Conservation (phyloP, 2,888 invertebrate genomes). For the Chouioia cunea region DNA sequence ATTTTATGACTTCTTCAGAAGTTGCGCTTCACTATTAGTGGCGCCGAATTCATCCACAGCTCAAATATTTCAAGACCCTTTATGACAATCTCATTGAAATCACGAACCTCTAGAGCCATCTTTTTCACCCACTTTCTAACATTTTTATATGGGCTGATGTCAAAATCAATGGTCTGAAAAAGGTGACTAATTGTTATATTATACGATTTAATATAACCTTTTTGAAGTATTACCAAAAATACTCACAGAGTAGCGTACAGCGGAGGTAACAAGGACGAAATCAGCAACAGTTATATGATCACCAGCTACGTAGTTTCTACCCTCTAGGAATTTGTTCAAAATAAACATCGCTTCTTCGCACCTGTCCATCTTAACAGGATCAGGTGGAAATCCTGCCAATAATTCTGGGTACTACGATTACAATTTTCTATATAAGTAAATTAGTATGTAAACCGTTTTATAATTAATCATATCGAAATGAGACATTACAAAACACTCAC, state of each 20-base stretch:
- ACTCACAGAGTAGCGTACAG: slow-evolving; percentile 78
- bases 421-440: background rate
- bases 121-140: slow-evolving; percentile 76
- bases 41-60: slow-evolving; percentile 48
- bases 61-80: slow-evolving; percentile 57
- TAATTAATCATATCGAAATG: background rate
- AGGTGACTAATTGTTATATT: background rate
- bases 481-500: slow-evolving; percentile 69
- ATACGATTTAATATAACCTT: background rate
- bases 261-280: slow-evolving; percentile 76
- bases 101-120: slow-evolving; percentile 72
- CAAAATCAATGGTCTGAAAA: slow-evolving; percentile 27
- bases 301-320: slow-evolving; percentile 80
- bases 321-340: slow-evolving; percentile 79
- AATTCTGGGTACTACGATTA: slow-evolving; percentile 55
- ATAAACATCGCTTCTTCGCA: slow-evolving; percentile 76
- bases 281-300: slow-evolving; percentile 84
- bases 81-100: slow-evolving; percentile 69
- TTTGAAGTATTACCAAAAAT: background rate
- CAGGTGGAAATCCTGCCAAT: slow-evolving; percentile 59
- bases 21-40: too few species aligned
- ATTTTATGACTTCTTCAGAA: too few species aligned
- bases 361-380: slow-evolving; percentile 69
- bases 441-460: background rate
- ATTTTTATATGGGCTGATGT: slow-evolving; percentile 31